Evolutionary conservation across 2,797 vertebrate species (phyloP).

Genomic region (Myripristis jacobus): DNA sequence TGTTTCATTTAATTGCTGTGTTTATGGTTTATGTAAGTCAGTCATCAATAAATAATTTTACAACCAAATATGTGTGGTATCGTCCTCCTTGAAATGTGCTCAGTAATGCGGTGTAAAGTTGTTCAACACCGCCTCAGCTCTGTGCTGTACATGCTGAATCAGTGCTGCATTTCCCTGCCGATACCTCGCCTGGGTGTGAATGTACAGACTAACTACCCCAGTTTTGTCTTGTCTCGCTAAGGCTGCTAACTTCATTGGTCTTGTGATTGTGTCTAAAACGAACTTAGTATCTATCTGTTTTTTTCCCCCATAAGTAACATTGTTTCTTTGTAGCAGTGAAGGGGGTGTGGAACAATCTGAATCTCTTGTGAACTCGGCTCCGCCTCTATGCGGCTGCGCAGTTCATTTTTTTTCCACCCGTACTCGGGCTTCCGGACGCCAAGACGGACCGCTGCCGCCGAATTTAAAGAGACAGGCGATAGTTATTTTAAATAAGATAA

Average conservation of each 20-base stretch:
- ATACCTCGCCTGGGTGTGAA: not conserved
- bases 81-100: conserved; percentile 24
- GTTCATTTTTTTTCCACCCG: conserved; percentile 74
- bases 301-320: conserved; percentile 45
- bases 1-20: not conserved
- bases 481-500: conserved; percentile 83
- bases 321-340: conserved; percentile 79
- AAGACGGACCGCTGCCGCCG: conserved; percentile 86
- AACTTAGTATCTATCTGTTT: conserved; percentile 12
- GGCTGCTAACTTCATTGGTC: not conserved
- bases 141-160: not conserved
- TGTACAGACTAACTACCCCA: not conserved
- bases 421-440: conserved; percentile 86
- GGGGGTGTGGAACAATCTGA: conserved; percentile 77
- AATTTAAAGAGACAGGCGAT: conserved; percentile 90
- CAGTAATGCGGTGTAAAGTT: conserved; percentile 6
- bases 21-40: conserved; percentile 18
- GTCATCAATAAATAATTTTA: conserved; percentile 48
- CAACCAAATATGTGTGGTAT: not conserved
- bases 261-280: not conserved
- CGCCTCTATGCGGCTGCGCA: conserved; percentile 79
- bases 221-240: conserved; percentile 8
- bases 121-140: not conserved
- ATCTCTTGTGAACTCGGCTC: conserved; percentile 66
- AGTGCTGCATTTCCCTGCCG: not conserved